Evolutionary conservation across 2,888 invertebrate species (phyloP), one percentile per base, ranked within the genome.

Genomic region (Volucella inanis): DNA sequence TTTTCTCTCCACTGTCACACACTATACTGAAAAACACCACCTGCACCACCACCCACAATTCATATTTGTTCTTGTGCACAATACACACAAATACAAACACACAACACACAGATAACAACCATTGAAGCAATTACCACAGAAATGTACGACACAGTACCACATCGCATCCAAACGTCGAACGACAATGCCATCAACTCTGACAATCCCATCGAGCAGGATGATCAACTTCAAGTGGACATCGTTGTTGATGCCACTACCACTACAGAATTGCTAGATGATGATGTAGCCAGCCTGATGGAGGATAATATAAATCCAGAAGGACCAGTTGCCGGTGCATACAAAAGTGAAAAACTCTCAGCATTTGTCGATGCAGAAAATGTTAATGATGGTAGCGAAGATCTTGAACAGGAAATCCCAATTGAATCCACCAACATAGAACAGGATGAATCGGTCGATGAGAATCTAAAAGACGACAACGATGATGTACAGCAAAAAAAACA

Each of bases 51-150:
- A 54, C 50, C n/a, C 72, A 59, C 65, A 65, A 79, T 49, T 70
- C 79, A 79, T 75, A 31, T 31, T 31, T 62, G 45, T 65, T 59
- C 52, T 62, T 49, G 54, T 59, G 55, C 68, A 68, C 65, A 52
- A 61, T 14, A 31, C 70, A 65, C 47, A 49, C 49, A 31, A 14
- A 38, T 45, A 47, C 52, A 50, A 41, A 8, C 11, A 62, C 22
- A 38, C 39, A 57, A 59, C 47, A 59, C 52, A 43, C 62, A 85
- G 81, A 77, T 62, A 47, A 85, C 81, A 72, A 81, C 84, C 4
- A 31, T 31, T 52, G 80, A 75, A 85, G 84, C 80, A 85, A 85
- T 85, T 80, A 76, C 76, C 81, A 72, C 85, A 72, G 85, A 86
- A 74, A 81, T 86, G 82, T 74, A 74, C 72, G 74, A 82, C 68